Evolutionary conservation across 2,888 invertebrate genomes (phyloP).

Genomic region (Drosophila cognata): DNA sequence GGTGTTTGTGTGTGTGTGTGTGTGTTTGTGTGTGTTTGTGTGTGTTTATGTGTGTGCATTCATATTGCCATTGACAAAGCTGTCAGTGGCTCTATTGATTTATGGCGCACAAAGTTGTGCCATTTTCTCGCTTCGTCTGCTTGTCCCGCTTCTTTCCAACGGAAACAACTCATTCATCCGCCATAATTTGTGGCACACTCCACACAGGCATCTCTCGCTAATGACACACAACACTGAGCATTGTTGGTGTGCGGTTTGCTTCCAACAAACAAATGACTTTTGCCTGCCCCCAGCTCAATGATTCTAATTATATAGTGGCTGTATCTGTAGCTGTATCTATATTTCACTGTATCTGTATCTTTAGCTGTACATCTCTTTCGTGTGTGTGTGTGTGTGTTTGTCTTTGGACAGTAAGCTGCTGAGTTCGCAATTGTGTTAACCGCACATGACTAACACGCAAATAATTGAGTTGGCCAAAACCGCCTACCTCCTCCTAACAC

Average conservation of each 20-base stretch:
- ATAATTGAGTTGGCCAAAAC: constrained; percentile 59
- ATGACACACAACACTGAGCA: constrained; percentile 47
- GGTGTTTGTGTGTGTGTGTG: constrained; percentile 25
- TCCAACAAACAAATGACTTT: constrained; percentile 58
- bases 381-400: neutral
- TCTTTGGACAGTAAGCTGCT: constrained; percentile 34
- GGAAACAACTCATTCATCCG: constrained; percentile 56
- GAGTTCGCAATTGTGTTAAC: constrained; percentile 58
- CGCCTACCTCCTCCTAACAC: neutral
- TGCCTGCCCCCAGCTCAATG: constrained; percentile 50
- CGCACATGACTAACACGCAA: constrained; percentile 66
- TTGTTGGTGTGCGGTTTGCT: constrained; percentile 47
- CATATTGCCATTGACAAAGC: constrained; percentile 75
- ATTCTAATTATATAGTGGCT: constrained; percentile 52
- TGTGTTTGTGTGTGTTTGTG: constrained; percentile 24
- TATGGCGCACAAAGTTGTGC: constrained; percentile 49
- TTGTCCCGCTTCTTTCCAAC: neutral
- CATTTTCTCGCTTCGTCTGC: neutral
- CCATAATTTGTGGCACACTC: constrained; percentile 65
- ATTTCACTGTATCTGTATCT: constrained; percentile 8
- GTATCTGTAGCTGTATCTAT: constrained; percentile 6
- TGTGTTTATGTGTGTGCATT: constrained; percentile 53
- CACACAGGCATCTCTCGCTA: constrained; percentile 39
- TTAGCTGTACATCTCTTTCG: constrained; percentile 6
- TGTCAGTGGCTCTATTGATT: constrained; percentile 74